Conservation (phyloP, 2,113 vertebrate species). For the Syrrhaptes paradoxus region DNA sequence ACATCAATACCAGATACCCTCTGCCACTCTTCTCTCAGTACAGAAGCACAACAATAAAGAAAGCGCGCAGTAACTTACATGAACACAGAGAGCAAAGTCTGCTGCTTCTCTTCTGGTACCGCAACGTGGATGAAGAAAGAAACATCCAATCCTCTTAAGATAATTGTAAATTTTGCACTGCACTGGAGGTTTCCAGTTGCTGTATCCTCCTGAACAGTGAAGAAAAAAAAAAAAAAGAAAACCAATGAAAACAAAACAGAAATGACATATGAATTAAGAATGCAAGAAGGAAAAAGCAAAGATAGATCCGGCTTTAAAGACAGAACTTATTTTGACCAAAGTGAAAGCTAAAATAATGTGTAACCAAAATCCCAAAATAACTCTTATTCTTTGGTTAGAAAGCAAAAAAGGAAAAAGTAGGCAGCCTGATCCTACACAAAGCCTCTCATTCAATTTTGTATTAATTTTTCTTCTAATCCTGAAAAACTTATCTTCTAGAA, state of each 20-base stretch:
- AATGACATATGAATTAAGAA: neutral
- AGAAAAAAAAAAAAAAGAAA: neutral
- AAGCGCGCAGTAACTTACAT: slow-evolving; percentile 66
- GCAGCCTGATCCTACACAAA: neutral
- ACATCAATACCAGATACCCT: neutral
- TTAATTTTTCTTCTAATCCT: neutral
- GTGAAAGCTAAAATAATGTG: neutral
- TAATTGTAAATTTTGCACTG: slow-evolving; percentile 80
- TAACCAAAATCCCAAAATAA: neutral
- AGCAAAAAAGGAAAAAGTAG: neutral
- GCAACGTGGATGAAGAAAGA: slow-evolving; percentile 83
- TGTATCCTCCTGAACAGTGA: slow-evolving; percentile 70
- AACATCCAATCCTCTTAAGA: slow-evolving; percentile 81
- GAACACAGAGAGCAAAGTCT: slow-evolving; percentile 83
- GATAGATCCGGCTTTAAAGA: neutral
- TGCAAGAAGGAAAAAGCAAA: neutral
- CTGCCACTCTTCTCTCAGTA: neutral
- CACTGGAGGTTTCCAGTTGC: slow-evolving; percentile 80
- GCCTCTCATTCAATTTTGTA: neutral
- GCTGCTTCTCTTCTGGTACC: slow-evolving; percentile 81
- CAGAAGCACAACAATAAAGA: neutral
- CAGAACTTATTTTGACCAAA: neutral
- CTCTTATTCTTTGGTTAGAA: neutral
- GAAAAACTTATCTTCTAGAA: neutral
- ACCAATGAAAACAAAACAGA: neutral